Percentiles rank a stretch among this genome's conserved stretches.
These are phyloP conservation scores for Asobara japonica DNA, from an alignment of 1,140 invertebrate genomes.

Conservation along the genomic window DNA sequence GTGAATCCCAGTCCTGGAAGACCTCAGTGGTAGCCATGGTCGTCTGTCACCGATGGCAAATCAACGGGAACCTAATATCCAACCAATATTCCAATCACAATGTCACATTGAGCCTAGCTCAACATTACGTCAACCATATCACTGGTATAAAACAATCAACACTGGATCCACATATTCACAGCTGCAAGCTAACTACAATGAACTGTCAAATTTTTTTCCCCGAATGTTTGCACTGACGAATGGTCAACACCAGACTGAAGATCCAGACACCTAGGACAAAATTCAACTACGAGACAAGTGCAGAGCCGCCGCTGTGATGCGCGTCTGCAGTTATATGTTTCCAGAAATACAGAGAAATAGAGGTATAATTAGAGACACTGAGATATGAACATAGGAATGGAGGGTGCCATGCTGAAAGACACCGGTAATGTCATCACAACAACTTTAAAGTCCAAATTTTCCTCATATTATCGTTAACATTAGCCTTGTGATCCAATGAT, in stretches of 20 bases:
- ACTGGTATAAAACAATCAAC: not conserved
- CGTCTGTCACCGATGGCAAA: not conserved
- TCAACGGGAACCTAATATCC: not conserved
- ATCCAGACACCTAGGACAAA: constrained; percentile 35
- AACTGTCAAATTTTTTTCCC: no score
- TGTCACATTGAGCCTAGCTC: not conserved
- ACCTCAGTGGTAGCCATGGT: constrained; percentile 63
- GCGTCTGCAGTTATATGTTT: constrained; percentile 29
- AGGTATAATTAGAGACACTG: constrained; percentile 32
- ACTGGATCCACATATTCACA: not conserved
- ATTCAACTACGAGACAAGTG: constrained; percentile 18
- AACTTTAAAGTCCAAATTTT: not conserved
- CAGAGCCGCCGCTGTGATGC: constrained; percentile 36
- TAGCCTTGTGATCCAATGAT: not conserved
- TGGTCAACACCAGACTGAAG: constrained; percentile 60
- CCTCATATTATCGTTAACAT: not conserved
- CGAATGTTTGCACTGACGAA: constrained; percentile 50
- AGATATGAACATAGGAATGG: not conserved
- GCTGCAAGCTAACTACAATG: not conserved
- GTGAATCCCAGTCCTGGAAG: constrained; percentile 63
- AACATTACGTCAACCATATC: no score
- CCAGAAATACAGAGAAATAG: constrained; percentile 34
- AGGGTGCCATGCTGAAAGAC: not conserved
- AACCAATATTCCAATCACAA: not conserved
- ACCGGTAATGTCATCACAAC: constrained; percentile 10